Evolutionary conservation across 2,113 vertebrate species (phyloP).

Genomic region (Cololabis saira): DNA sequence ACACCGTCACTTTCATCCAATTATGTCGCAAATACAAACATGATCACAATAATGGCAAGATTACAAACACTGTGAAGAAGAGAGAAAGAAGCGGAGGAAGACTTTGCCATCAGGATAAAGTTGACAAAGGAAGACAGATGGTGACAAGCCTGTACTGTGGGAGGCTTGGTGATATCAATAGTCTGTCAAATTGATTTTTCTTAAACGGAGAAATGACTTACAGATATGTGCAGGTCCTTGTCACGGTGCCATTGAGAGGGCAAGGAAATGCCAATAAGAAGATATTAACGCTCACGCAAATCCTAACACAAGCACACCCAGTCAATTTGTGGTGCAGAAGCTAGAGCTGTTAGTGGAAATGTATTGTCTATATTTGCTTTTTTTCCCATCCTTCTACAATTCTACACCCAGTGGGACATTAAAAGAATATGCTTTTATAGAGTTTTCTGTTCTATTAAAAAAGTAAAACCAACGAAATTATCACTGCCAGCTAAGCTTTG

Average conservation of each 20-base stretch:
- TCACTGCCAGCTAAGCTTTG: too few species aligned
- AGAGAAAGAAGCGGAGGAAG: conserved; percentile 42
- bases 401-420: too few species aligned
- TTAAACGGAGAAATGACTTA: conserved; percentile 31
- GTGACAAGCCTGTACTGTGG: conserved; percentile 40
- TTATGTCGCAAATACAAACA: conserved; percentile 83
- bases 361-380: too few species aligned
- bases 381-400: too few species aligned
- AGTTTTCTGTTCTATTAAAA: too few species aligned
- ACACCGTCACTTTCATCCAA: conserved; percentile 77
- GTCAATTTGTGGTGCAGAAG: background rate
- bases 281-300: conserved; percentile 6
- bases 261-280: conserved; percentile 26
- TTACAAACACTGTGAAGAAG: conserved; percentile 67
- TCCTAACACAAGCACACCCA: background rate
- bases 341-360: background rate
- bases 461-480: too few species aligned
- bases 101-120: conserved; percentile 66
- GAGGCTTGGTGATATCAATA: conserved; percentile 61
- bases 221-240: conserved; percentile 33
- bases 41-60: conserved; percentile 81
- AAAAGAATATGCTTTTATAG: too few species aligned
- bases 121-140: conserved; percentile 62
- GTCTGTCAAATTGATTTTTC: conserved; percentile 50
- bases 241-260: conserved; percentile 3